phyloP scores from a whole-genome alignment of 2,888 invertebrate genomes.

The Acanthacorydalis orientalis region DNA sequence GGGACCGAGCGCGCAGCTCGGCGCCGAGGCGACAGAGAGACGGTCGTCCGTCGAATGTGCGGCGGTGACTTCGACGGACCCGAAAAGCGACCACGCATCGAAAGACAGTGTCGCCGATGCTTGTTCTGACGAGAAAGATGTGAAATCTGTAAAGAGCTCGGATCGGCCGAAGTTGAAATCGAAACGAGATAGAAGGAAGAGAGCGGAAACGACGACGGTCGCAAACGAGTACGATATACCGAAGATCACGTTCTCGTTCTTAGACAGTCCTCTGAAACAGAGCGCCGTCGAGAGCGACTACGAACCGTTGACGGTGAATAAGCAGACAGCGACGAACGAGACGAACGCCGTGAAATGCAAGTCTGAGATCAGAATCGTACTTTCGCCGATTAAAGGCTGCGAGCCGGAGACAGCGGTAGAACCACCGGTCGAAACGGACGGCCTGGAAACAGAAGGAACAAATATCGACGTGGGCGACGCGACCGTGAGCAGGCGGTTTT shows the following conservation, averaged over 20 bases:
- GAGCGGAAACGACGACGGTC: no score
- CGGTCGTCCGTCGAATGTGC: no score
- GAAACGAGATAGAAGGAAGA: no score
- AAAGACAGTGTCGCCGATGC: neutral
- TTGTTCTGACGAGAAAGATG: neutral
- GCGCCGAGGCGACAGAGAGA: no score
- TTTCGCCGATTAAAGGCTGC: neutral
- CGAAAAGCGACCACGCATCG: neutral
- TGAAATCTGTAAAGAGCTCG: neutral
- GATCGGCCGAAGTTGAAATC: neutral
- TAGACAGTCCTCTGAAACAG: constrained; percentile 13
- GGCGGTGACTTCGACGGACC: no score
- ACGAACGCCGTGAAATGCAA: constrained; percentile 1
- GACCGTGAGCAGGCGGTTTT: no score
- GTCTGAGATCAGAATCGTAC: constrained; percentile 2
- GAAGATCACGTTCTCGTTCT: constrained; percentile 25
- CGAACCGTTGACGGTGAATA: constrained; percentile 8
- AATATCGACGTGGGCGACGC: no score
- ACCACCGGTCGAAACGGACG: no score
- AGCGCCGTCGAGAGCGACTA: constrained; percentile 6
- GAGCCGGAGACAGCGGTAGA: no score
- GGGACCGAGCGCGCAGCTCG: no score
- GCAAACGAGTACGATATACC: constrained; percentile 18
- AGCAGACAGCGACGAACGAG: constrained; percentile 12
- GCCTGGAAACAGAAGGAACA: no score